Base-by-base conservation (phyloP, 2,797 vertebrate genomes). In the Craterocephalus amniculus region DNA sequence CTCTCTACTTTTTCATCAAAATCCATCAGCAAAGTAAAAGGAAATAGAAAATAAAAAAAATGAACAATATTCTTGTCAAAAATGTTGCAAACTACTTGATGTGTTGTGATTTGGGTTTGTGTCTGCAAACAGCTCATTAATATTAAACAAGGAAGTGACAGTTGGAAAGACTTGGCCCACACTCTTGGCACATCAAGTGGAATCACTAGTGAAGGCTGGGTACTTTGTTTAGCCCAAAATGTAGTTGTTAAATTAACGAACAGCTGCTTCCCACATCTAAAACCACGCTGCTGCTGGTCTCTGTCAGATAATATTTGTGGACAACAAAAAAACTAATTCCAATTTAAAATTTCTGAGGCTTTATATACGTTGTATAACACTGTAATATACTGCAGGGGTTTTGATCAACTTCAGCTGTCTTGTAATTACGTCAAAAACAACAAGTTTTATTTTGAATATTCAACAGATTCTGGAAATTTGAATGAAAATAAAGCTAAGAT, bases 61-160 rank as follows among this genome's bases (percentile, higher is more conserved):
- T 67, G 75, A 79, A 78, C 71, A 65, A 58, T 72, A 35, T 12
- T 74, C 16, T 56, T 45, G 59, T 69, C 67, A 6, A 70, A 58
- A 9, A n/a, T 43, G 35, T 66, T 70, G 16, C 26, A 71, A 76
- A 66, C 58, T 77, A 77, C 70, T 72, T 65, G 48, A 73, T 58
- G 67, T 55, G 69, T 76, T 55, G 63, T 69, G 69, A 59, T 56
- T 58, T 69, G 58, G 31, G 70, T 84, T 80, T 84, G 76, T 79
- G 80, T 76, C 24, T 78, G 62, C 84, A 80, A 88, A 88, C 40
- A 67, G 67, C 83, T 93, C 88, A 92, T 94, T 87, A 93, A 90
- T 92, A 91, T 89, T 90, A 74, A 90, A 90, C 71, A 81, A 88
- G 87, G 85, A 91, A 90, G 85, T 91, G 92, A 89, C 90, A 91